phyloP scores from a whole-genome alignment of 2,113 vertebrate species.

The Girardinichthys multiradiatus region DNA sequence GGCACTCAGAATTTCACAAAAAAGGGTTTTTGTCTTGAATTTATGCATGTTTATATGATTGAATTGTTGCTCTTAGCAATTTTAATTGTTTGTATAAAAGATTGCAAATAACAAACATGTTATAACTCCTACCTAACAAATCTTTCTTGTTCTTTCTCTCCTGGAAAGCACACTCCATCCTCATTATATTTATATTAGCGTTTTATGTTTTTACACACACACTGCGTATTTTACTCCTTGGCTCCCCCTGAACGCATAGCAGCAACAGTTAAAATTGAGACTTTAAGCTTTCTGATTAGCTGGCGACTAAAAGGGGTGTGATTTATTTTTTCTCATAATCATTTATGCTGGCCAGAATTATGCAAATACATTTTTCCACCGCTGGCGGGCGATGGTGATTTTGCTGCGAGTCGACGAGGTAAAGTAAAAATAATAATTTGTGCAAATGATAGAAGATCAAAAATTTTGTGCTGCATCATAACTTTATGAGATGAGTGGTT shows the following conservation, averaged over 20 bases:
- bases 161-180: not conserved
- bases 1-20: too few relatives aligned
- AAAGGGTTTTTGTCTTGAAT: not conserved
- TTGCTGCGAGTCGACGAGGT: slow-evolving; percentile 8
- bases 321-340: slow-evolving; percentile 25
- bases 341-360: not conserved
- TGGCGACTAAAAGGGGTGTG: slow-evolving; percentile 51
- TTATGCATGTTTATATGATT: not conserved
- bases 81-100: not conserved
- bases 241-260: not conserved
- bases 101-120: not conserved
- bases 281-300: slow-evolving; percentile 60
- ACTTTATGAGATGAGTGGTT: not conserved
- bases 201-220: not conserved
- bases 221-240: not conserved
- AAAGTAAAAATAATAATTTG: not conserved
- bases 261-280: not conserved
- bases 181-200: not conserved
- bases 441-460: not conserved
- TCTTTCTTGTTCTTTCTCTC: not conserved
- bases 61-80: not conserved
- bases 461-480: accelerated
- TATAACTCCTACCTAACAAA: not conserved
- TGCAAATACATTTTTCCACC: not conserved
- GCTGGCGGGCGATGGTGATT: not conserved